These are phyloP conservation scores for Morelia viridis DNA, from an alignment of 2,797 vertebrate species.

Conservation along the genomic window DNA sequence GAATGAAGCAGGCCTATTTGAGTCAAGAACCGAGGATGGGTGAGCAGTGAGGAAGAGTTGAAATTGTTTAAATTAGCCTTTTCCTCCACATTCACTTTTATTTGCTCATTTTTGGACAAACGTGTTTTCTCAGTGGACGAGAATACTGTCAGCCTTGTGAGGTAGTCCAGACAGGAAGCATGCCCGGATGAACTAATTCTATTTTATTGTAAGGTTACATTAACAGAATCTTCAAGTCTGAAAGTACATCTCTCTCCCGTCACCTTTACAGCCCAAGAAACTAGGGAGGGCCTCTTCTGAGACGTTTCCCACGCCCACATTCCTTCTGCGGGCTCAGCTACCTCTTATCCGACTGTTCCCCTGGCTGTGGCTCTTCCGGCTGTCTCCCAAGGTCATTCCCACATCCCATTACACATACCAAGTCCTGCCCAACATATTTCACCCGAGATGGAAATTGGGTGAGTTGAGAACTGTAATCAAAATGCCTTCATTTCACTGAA, in stretches of 20 bases:
- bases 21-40: background rate
- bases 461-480: background rate
- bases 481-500: background rate
- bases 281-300: too few species aligned
- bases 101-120: background rate
- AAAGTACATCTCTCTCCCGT: too few species aligned
- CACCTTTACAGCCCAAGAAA: too few species aligned
- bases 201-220: background rate
- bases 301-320: too few species aligned
- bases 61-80: background rate
- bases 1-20: background rate
- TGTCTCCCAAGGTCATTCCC: too few species aligned
- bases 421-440: background rate
- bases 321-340: too few species aligned
- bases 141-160: background rate
- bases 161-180: background rate
- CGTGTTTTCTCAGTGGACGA: background rate
- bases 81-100: background rate
- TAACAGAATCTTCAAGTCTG: background rate
- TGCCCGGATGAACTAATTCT: background rate
- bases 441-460: background rate
- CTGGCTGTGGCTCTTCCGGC: too few species aligned
- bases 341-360: too few species aligned
- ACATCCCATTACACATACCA: background rate
- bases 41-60: background rate